Evolutionary conservation across 2,888 invertebrate species (phyloP).

Genomic region (Eustalomyia histrio): DNA sequence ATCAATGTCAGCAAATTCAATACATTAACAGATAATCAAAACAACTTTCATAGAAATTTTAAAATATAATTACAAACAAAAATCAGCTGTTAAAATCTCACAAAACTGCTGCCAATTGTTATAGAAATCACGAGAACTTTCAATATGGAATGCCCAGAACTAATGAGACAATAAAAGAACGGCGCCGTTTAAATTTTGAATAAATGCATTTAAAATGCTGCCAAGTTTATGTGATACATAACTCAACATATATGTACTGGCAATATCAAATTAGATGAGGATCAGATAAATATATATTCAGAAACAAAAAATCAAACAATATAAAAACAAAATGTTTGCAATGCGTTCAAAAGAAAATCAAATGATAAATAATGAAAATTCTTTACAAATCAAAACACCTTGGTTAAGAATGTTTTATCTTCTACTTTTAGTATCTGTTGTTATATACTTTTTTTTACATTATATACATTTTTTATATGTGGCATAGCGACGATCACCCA

Average conservation of each 20-base stretch:
- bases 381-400: slow-evolving; percentile 33
- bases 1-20: slow-evolving; percentile 18
- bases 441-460: slow-evolving; percentile 10
- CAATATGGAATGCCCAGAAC: slow-evolving; percentile 14
- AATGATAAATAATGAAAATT: slow-evolving; percentile 9
- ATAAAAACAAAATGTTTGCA: slow-evolving; percentile 5
- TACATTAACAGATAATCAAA: not conserved
- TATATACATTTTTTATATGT: not conserved
- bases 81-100: slow-evolving; percentile 38
- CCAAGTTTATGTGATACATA: slow-evolving; percentile 49
- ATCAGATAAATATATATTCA: slow-evolving; percentile 16
- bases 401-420: slow-evolving; percentile 10
- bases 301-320: slow-evolving; percentile 5
- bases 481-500: not conserved
- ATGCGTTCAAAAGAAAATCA: slow-evolving; percentile 13
- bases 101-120: slow-evolving; percentile 9
- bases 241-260: slow-evolving; percentile 11
- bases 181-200: slow-evolving; percentile 9
- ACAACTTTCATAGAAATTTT: too few species aligned
- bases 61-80: not conserved
- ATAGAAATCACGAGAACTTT: slow-evolving; percentile 51
- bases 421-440: slow-evolving; percentile 4
- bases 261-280: slow-evolving; percentile 15
- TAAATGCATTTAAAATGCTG: slow-evolving; percentile 45
- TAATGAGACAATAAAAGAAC: slow-evolving; percentile 16